A percentile compares a stretch with the other conserved stretches of the same genome.
These are phyloP conservation scores for Chamaea fasciata DNA, from an alignment of 2,113 vertebrate genomes.

Conservation along the genomic window DNA sequence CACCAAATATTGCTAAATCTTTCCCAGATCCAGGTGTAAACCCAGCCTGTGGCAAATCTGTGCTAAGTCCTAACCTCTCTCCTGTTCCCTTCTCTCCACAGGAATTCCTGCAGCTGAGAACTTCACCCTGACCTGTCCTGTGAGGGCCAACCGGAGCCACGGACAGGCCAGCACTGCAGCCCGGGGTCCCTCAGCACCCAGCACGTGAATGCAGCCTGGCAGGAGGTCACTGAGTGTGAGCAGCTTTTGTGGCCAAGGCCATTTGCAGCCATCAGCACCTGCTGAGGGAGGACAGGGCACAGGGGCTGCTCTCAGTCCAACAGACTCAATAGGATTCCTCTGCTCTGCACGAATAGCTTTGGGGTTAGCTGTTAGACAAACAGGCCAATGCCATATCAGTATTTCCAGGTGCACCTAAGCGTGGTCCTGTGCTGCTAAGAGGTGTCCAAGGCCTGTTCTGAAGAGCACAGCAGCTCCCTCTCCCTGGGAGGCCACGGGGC, in stretches of 20 bases:
- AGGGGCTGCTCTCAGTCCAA: not conserved
- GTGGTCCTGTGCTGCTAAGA: accelerated
- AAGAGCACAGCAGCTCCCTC: not conserved
- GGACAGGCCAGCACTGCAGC: not conserved
- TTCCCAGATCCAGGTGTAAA: not conserved
- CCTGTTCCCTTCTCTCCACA: not conserved
- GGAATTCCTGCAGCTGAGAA: not conserved
- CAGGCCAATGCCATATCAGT: not conserved
- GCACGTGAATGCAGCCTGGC: constrained; percentile 40
- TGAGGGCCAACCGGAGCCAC: not conserved
- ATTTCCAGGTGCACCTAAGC: not conserved
- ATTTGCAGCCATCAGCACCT: not conserved
- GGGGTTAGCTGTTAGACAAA: not conserved
- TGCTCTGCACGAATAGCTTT: not conserved
- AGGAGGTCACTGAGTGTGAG: not conserved
- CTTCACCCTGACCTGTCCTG: not conserved
- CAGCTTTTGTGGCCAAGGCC: not conserved
- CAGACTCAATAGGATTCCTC: not conserved
- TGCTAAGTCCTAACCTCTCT: not conserved
- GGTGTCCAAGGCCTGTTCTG: not conserved
- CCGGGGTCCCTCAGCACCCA: not conserved
- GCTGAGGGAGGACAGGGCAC: not conserved
- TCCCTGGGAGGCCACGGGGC: not conserved
- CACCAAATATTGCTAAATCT: not conserved
- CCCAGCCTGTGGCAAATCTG: not conserved